Conservation (phyloP, 2,797 vertebrate species). For the Mus spretus region DNA sequence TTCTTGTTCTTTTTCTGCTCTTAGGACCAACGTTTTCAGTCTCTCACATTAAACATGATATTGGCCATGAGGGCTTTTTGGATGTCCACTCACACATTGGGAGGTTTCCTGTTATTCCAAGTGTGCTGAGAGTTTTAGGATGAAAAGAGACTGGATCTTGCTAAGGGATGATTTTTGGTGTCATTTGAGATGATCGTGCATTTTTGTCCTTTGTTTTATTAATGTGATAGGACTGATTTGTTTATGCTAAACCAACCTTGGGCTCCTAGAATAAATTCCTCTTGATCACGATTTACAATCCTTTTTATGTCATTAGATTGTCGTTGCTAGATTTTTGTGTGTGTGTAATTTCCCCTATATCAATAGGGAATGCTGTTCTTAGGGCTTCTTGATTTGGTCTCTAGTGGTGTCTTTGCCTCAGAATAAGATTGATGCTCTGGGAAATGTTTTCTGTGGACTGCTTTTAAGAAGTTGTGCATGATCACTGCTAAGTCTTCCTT, state of each 20-base stretch:
- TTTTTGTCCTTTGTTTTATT: neutral
- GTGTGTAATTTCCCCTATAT: neutral
- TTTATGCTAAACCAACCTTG: neutral
- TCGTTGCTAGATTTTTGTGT: neutral
- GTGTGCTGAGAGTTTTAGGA: constrained; percentile 29
- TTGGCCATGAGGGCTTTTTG: neutral
- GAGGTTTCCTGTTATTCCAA: neutral
- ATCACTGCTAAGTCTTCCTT: neutral
- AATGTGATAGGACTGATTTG: neutral
- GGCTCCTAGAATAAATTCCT: neutral
- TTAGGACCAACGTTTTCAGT: neutral
- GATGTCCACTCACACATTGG: neutral
- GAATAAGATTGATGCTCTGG: neutral
- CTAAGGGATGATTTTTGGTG: neutral
- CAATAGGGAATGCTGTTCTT: neutral
- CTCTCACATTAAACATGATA: neutral
- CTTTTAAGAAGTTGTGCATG: neutral
- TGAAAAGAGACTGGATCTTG: neutral
- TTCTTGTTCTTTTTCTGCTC: neutral
- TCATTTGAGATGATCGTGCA: neutral
- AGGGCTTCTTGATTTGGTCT: neutral
- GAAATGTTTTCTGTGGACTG: neutral
- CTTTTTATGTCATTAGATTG: neutral
- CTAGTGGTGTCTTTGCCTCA: neutral
- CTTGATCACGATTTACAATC: neutral